Conservation (phyloP, 2,113 vertebrate genomes). For the Heliornis fulica region DNA sequence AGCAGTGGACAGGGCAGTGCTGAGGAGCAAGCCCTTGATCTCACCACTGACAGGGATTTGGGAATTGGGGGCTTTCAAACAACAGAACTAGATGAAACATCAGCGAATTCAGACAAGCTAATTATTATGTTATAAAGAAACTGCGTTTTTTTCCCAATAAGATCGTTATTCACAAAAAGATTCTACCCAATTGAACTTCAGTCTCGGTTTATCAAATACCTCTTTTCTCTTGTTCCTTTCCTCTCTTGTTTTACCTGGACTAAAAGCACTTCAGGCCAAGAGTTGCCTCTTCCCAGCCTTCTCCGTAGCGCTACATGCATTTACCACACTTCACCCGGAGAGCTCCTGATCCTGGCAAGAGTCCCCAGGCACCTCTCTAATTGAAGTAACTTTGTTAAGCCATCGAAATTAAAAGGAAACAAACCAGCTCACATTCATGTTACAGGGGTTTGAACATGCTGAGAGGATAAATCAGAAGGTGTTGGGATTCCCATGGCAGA, state of each 20-base stretch:
- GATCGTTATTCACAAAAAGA: not conserved
- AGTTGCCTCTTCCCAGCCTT: not conserved
- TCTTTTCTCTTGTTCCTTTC: not conserved
- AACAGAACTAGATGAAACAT: not conserved
- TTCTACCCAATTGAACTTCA: not conserved
- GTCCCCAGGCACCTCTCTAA: not conserved
- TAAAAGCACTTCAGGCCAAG: not conserved
- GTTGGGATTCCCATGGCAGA: not conserved
- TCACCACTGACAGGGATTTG: not conserved
- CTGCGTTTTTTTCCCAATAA: not conserved
- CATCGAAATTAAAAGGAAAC: not conserved
- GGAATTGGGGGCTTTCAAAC: not conserved
- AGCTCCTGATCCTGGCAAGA: not conserved
- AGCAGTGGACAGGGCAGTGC: not conserved
- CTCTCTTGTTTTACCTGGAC: not conserved
- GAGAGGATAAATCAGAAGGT: not conserved
- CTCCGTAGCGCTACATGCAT: not conserved
- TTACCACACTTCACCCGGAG: not conserved
- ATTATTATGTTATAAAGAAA: not conserved
- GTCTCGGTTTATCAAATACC: not conserved
- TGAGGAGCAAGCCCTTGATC: not conserved
- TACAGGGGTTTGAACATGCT: not conserved
- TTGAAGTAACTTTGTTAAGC: not conserved
- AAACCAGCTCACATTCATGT: not conserved
- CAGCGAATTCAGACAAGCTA: not conserved